Evolutionary conservation across 2,888 invertebrate species (phyloP).

Genomic region (Plusia festucae): DNA sequence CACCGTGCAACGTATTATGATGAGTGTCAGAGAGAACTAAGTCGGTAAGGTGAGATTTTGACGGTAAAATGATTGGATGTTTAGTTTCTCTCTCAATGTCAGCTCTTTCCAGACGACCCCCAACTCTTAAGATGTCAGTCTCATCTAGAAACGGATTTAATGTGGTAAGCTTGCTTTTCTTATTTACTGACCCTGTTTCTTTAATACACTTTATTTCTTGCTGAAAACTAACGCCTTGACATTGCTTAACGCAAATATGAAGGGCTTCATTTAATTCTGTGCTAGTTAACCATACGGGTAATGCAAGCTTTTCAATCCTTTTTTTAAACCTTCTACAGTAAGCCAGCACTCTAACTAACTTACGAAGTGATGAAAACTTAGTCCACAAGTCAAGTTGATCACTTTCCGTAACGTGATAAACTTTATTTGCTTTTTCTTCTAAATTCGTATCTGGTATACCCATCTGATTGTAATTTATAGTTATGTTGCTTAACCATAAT

Average conservation of each 20-base stretch:
- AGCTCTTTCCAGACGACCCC: conserved; percentile 36
- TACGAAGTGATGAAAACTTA: conserved; percentile 23
- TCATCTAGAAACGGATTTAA: conserved; percentile 36
- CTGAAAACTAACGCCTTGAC: conserved; percentile 14
- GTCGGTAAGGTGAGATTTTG: conserved; percentile 13
- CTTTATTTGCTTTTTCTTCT: conserved; percentile 1
- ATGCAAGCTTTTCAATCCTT: not conserved
- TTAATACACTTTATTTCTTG: conserved; percentile 22
- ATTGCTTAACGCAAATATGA: conserved; percentile 7
- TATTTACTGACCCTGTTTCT: conserved; percentile 16
- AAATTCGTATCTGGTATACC: not conserved
- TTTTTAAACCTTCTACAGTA: conserved; percentile 27
- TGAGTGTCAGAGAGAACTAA: conserved; percentile 51
- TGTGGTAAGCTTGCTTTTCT: conserved; percentile 23
- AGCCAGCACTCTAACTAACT: conserved; percentile 18
- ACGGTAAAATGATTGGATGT: conserved; percentile 43
- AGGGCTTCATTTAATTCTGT: conserved; percentile 5
- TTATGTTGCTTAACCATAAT: not conserved
- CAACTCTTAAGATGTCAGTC: conserved; percentile 28
- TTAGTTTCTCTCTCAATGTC: conserved; percentile 11
- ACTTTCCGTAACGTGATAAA: not conserved
- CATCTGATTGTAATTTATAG: not conserved
- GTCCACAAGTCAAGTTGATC: conserved; percentile 2
- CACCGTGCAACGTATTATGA: conserved; percentile 49
- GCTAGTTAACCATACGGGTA: not conserved